Evolutionary conservation across 2,113 vertebrate genomes (phyloP).

Genomic region (Panthera tigris): DNA sequence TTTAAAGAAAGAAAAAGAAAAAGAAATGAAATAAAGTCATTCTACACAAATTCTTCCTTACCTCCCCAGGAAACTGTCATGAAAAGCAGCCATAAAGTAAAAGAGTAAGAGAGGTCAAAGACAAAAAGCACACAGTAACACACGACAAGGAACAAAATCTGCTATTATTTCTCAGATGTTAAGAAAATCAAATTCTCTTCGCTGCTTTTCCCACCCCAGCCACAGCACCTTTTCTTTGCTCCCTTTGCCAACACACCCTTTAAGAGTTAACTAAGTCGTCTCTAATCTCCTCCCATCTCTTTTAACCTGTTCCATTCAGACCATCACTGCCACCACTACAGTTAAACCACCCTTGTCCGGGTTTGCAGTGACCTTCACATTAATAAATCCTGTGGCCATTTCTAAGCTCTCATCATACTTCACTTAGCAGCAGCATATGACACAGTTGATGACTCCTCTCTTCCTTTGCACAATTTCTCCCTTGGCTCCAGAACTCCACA

Average conservation of each 20-base stretch:
- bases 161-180: neutral
- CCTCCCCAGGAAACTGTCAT: neutral
- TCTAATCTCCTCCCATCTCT: neutral
- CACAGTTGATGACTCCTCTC: neutral
- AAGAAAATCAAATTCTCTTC: neutral
- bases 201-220: neutral
- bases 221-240: neutral
- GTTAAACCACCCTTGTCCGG: neutral
- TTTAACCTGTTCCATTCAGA: neutral
- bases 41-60: neutral
- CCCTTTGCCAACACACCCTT: neutral
- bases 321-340: neutral
- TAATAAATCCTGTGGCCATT: neutral
- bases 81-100: conserved; percentile 20
- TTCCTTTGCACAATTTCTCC: neutral
- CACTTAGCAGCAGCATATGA: neutral
- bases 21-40: neutral
- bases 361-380: neutral
- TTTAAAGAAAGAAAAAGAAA: conserved; percentile 18
- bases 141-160: neutral
- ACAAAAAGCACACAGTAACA: neutral
- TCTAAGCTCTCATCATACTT: neutral
- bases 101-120: neutral
- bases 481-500: neutral
- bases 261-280: neutral